Conservation (phyloP, 2,888 invertebrate species). For the Altica lythri region DNA sequence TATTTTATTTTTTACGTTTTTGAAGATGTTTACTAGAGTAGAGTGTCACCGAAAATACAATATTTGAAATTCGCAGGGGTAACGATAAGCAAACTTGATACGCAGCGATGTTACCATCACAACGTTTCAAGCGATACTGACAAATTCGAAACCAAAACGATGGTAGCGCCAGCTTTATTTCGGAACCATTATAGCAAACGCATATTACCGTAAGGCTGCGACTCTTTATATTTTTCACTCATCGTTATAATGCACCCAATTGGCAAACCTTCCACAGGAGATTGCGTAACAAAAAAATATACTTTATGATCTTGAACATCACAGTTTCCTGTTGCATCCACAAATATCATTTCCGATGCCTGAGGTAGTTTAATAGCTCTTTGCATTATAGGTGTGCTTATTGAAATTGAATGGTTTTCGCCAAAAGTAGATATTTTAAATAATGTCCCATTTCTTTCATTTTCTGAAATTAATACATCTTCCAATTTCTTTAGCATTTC, state of each 20-base stretch:
- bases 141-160: too few species aligned
- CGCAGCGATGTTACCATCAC: too few species aligned
- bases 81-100: too few species aligned
- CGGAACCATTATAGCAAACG: too few species aligned
- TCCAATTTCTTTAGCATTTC: constrained; percentile 20
- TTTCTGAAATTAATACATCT: background rate
- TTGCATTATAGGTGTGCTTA: constrained; percentile 30
- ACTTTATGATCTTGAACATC: constrained; percentile 24
- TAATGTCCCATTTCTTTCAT: constrained; percentile 6
- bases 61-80: too few species aligned
- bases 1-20: too few species aligned
- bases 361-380: constrained; percentile 15
- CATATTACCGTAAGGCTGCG: too few species aligned
- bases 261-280: constrained; percentile 30
- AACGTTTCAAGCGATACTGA: too few species aligned
- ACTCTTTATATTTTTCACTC: too few species aligned
- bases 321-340: constrained; percentile 29
- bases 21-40: too few species aligned
- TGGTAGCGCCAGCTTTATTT: too few species aligned
- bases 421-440: constrained; percentile 5
- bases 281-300: constrained; percentile 31
- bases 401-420: constrained; percentile 13
- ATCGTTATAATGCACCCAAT: constrained; percentile 32
- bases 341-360: constrained; percentile 24
- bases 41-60: too few species aligned